Conservation (phyloP, 1,140 invertebrate genomes). For the Rhopalosiphum padi region DNA sequence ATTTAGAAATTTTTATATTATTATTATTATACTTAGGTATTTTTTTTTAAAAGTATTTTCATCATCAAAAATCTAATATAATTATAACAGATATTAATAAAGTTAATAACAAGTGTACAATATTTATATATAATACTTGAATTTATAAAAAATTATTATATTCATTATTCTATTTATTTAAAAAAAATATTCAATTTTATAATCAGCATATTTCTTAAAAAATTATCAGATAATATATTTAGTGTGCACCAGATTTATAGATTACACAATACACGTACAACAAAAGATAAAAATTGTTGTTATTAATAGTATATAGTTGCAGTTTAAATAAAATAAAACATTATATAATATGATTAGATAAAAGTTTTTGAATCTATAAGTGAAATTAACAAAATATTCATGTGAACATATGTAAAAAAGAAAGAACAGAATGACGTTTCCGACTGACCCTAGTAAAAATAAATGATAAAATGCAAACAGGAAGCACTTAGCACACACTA, state of each 20-base stretch:
- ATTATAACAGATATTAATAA: too few relatives aligned
- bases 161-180: background rate
- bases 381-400: background rate
- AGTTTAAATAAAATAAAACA: background rate
- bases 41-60: too few relatives aligned
- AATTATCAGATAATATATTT: background rate
- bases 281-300: background rate
- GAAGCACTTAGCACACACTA: conserved; percentile 24
- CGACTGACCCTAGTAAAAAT: conserved; percentile 38
- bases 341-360: conserved; percentile 38
- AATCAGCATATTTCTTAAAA: background rate
- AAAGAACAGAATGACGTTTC: conserved; percentile 9
- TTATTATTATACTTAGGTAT: too few relatives aligned
- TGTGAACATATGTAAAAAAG: background rate
- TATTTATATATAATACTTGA: background rate
- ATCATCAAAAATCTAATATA: too few relatives aligned
- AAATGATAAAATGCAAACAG: conserved; percentile 47
- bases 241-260: background rate
- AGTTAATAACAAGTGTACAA: background rate
- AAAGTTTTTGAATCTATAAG: background rate
- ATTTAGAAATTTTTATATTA: too few relatives aligned
- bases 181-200: background rate
- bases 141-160: background rate
- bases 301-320: background rate
- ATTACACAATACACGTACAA: background rate